Evolutionary conservation across 2,888 invertebrate genomes (phyloP).

Genomic region (Phengaris arion): DNA sequence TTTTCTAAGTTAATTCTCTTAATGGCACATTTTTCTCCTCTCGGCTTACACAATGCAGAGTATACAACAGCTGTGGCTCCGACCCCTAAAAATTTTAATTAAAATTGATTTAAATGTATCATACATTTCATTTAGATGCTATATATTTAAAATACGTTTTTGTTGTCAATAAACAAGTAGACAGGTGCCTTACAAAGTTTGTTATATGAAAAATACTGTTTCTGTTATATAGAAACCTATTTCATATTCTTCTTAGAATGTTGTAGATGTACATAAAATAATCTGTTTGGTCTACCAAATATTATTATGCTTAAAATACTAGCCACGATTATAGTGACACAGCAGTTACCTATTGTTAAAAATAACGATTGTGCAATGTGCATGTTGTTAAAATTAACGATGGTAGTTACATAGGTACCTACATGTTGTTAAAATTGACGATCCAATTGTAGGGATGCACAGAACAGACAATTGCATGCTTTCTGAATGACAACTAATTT

Average conservation of each 20-base stretch:
- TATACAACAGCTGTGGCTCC: slow-evolving; percentile 98
- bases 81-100: slow-evolving; percentile 81
- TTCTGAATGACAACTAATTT: slow-evolving; percentile 33
- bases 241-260: no score
- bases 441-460: slow-evolving; percentile 14
- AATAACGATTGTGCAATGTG: slow-evolving; percentile 13
- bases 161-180: no score
- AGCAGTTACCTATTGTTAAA: slow-evolving; percentile 10
- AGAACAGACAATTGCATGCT: not conserved
- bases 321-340: not conserved
- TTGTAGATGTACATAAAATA: no score
- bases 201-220: no score
- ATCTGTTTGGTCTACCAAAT: not conserved
- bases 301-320: not conserved
- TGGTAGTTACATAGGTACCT: not conserved
- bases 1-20: slow-evolving; percentile 99
- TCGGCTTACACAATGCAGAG: slow-evolving; percentile 93
- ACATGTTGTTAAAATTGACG: slow-evolving; percentile 27
- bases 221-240: no score
- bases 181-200: no score
- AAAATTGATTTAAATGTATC: not conserved
- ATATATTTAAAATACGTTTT: no score
- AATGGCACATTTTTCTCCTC: slow-evolving; percentile 97
- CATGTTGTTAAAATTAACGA: slow-evolving; percentile 29
- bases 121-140: no score